Conservation (phyloP, 2,797 vertebrate species). For the Limosa lapponica region DNA sequence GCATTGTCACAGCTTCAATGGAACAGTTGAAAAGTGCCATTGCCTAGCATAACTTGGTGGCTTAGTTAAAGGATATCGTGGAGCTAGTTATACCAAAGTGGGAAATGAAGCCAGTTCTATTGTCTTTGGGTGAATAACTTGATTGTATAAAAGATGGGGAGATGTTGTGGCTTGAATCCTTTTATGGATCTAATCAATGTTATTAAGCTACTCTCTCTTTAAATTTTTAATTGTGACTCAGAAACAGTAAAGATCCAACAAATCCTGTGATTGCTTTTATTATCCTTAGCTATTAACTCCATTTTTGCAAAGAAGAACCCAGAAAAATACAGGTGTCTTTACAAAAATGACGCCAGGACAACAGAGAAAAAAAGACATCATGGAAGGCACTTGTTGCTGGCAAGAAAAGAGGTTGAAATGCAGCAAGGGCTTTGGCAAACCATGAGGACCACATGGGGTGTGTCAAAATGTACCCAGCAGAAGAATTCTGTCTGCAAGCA, state of each 20-base stretch:
- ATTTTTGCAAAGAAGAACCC: neutral
- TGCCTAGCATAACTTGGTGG: neutral
- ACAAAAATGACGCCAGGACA: neutral
- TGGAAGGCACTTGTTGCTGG: conserved; percentile 26
- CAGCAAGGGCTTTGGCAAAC: conserved; percentile 62
- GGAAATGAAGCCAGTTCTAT: neutral
- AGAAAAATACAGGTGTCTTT: neutral
- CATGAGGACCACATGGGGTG: conserved; percentile 35
- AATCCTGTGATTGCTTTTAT: neutral
- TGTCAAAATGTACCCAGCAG: conserved; percentile 63
- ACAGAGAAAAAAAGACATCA: neutral
- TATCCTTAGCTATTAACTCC: neutral
- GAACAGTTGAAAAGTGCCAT: neutral
- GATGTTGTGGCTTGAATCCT: neutral
- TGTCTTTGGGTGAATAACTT: neutral
- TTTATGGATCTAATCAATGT: neutral
- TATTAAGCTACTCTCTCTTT: neutral
- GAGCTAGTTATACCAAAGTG: neutral
- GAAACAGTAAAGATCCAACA: neutral
- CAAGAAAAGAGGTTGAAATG: conserved; percentile 40
- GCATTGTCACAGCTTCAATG: neutral
- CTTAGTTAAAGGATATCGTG: neutral
- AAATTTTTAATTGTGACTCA: neutral
- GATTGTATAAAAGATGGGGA: neutral
- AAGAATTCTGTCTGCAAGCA: conserved; percentile 60